Evolutionary conservation across 2,797 vertebrate species (phyloP).

Genomic region (Epinephelus awoara): DNA sequence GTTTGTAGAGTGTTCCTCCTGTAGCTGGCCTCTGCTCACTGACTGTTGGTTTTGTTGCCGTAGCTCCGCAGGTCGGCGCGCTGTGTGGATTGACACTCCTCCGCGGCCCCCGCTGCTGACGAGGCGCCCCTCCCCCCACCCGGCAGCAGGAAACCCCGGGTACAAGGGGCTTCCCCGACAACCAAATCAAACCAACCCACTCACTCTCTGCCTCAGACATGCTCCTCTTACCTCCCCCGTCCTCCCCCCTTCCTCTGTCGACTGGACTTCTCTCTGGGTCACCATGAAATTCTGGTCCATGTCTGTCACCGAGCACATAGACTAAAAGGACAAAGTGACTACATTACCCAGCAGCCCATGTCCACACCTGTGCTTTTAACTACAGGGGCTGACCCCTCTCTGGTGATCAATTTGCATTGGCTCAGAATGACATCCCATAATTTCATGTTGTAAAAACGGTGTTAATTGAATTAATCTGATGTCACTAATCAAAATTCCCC

Average conservation of each 20-base stretch:
- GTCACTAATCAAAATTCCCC: slow-evolving; percentile 60
- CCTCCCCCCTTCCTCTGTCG: slow-evolving; percentile 69
- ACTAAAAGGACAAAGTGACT: slow-evolving; percentile 38
- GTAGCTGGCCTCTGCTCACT: slow-evolving; percentile 65
- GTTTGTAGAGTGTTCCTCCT: slow-evolving; percentile 27
- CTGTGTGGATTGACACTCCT: slow-evolving; percentile 56
- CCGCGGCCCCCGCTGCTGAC: slow-evolving; percentile 52
- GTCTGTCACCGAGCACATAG: slow-evolving; percentile 54
- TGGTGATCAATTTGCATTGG: slow-evolving; percentile 49
- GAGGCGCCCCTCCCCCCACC: slow-evolving; percentile 53
- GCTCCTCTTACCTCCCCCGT: slow-evolving; percentile 59
- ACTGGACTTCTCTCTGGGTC: slow-evolving; percentile 74
- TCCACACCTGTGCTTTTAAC: slow-evolving; percentile 4
- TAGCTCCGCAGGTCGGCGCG: slow-evolving; percentile 67
- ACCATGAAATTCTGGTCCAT: slow-evolving; percentile 85
- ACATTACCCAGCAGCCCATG: slow-evolving; percentile 44
- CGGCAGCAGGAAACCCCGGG: slow-evolving; percentile 70
- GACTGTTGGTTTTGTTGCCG: slow-evolving; percentile 75
- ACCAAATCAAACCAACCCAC: slow-evolving; percentile 77
- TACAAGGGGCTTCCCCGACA: slow-evolving; percentile 84
- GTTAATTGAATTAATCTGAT: slow-evolving; percentile 75
- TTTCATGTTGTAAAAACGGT: slow-evolving; percentile 68
- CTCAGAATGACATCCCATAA: slow-evolving; percentile 79
- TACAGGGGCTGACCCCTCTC: slow-evolving; percentile 17
- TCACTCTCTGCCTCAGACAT: slow-evolving; percentile 75